These are phyloP conservation scores for Austrolebias charrua DNA, from an alignment of 2,797 vertebrate genomes.

Conservation along the genomic window DNA sequence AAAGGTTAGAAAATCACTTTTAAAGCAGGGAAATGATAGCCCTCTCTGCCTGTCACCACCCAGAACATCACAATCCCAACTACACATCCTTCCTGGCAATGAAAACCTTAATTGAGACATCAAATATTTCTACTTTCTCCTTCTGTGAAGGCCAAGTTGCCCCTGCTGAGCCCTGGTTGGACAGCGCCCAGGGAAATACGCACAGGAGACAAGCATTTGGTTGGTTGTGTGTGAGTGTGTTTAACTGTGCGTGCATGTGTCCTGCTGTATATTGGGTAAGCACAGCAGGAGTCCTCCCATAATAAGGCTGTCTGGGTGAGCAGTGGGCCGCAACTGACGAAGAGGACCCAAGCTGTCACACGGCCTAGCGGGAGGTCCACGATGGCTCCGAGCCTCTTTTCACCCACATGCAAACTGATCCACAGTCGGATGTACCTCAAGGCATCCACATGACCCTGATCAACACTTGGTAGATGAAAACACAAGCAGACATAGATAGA, in stretches of 20 bases:
- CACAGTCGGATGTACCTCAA: conserved; percentile 46
- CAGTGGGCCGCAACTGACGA: conserved; percentile 76
- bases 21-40: conserved; percentile 18
- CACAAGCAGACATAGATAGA: conserved; percentile 22
- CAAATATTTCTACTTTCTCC: conserved; percentile 58
- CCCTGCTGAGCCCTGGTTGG: conserved; percentile 67
- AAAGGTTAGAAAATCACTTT: conserved; percentile 17
- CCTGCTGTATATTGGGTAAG: conserved; percentile 56
- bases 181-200: conserved; percentile 61
- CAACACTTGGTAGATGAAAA: conserved; percentile 48
- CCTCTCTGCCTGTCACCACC: conserved; percentile 13
- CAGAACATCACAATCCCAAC: conserved; percentile 11
- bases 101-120: conserved; percentile 67
- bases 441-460: conserved; percentile 51
- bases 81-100: conserved; percentile 16
- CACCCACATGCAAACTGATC: conserved; percentile 43
- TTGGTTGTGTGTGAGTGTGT: conserved; percentile 34
- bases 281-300: conserved; percentile 67
- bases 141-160: conserved; percentile 63
- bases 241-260: conserved; percentile 34
- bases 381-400: conserved; percentile 42
- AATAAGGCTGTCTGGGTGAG: conserved; percentile 76
- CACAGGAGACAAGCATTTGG: conserved; percentile 47
- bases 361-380: conserved; percentile 62
- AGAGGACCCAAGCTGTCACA: conserved; percentile 72